These are phyloP conservation scores for Gymnogyps californianus DNA, from an alignment of 2,113 vertebrate genomes.

Conservation along the genomic window DNA sequence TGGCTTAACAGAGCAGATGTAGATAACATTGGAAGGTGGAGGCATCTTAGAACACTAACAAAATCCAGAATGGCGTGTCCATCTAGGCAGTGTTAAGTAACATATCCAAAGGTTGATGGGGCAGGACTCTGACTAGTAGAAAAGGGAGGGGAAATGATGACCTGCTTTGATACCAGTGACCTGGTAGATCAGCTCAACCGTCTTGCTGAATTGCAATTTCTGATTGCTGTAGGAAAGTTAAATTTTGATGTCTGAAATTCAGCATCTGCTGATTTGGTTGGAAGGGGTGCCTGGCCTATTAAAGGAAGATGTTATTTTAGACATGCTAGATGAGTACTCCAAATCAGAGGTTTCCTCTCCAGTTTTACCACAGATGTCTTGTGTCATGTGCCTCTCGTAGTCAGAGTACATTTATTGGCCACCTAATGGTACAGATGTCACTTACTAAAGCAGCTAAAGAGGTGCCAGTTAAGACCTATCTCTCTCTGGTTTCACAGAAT, in stretches of 20 bases:
- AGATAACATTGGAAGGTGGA: neutral
- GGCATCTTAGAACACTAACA: neutral
- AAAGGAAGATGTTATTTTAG: neutral
- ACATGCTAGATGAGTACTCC: neutral
- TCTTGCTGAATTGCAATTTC: neutral
- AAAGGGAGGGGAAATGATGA: neutral
- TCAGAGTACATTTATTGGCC: neutral
- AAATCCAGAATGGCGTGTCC: neutral
- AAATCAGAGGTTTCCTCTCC: neutral
- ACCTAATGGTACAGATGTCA: neutral
- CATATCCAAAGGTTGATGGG: neutral
- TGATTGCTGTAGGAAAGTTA: neutral
- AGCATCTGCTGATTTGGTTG: neutral
- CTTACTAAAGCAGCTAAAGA: neutral
- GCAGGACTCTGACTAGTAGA: neutral
- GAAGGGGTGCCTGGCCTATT: neutral
- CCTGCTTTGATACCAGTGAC: neutral
- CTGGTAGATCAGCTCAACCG: neutral
- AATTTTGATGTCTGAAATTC: neutral
- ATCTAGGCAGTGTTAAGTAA: neutral
- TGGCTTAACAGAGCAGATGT: neutral
- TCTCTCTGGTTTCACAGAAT: neutral
- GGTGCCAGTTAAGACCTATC: neutral
- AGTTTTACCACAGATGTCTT: neutral
- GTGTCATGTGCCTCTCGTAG: neutral